phyloP scores from a whole-genome alignment of 2,797 vertebrate genomes.

The Odontamblyopus lacepedii region DNA sequence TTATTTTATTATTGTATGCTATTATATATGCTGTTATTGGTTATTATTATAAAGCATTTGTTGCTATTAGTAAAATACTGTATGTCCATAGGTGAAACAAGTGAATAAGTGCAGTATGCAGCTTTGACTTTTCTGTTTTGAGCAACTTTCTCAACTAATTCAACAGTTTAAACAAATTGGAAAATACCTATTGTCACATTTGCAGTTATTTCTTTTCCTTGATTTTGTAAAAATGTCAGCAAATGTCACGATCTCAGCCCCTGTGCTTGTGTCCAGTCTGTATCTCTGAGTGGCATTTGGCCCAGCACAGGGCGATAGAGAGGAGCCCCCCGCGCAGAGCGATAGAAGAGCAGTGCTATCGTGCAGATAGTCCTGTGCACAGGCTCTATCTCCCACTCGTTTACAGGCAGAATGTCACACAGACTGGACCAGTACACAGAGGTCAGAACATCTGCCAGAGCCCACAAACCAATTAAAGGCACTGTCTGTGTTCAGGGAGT shows the following conservation, averaged over 20 bases:
- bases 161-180: too few species aligned
- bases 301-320: conserved; percentile 32
- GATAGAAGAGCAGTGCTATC: conserved; percentile 22
- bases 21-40: too few species aligned
- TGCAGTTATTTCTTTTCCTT: too few species aligned
- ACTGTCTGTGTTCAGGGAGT: not conserved
- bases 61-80: too few species aligned
- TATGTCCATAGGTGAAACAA: too few species aligned
- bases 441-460: not conserved
- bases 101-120: too few species aligned
- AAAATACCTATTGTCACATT: not conserved
- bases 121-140: too few species aligned
- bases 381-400: conserved; percentile 38
- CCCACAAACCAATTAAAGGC: not conserved
- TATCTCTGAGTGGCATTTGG: conserved; percentile 60
- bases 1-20: too few species aligned
- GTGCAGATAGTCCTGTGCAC: conserved; percentile 40
- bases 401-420: conserved; percentile 62
- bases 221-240: conserved; percentile 57
- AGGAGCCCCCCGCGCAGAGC: too few species aligned
- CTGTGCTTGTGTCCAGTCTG: conserved; percentile 20
- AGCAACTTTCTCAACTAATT: too few species aligned
- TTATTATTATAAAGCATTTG: too few species aligned
- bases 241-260: conserved; percentile 57
- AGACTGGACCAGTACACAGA: not conserved